Conservation (phyloP, 2,797 vertebrate genomes). For the Sebastolobus alascanus region DNA sequence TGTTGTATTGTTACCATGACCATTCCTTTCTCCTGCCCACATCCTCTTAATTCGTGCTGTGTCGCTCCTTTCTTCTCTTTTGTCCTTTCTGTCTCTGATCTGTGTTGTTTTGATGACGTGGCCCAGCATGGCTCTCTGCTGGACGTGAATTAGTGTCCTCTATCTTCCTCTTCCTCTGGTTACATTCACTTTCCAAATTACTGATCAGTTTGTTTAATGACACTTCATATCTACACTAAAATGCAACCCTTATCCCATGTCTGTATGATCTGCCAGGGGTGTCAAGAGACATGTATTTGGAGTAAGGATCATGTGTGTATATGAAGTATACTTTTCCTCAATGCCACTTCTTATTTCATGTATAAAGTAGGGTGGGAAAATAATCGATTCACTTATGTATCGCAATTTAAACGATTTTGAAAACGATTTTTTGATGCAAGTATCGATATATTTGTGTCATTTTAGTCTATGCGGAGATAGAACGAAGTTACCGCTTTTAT, state of each 20-base stretch:
- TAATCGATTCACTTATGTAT: too few relatives aligned
- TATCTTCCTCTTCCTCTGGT: conserved; percentile 1
- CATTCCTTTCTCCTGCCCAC: conserved; percentile 51
- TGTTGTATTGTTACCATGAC: conserved; percentile 73
- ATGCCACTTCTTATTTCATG: not conserved
- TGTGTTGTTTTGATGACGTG: conserved; percentile 53
- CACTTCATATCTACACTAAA: conserved; percentile 1
- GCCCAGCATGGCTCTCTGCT: conserved; percentile 38
- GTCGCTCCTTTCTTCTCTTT: conserved; percentile 63
- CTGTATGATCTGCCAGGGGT: not conserved
- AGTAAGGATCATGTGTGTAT: not conserved
- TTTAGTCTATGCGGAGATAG: too few relatives aligned
- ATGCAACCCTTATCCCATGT: not conserved
- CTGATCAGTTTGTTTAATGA: not conserved
- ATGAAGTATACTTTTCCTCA: not conserved
- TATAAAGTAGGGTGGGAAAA: too few relatives aligned
- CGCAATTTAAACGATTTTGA: too few relatives aligned
- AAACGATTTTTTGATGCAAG: too few relatives aligned
- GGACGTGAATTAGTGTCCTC: conserved; percentile 26
- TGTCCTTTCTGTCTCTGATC: conserved; percentile 69
- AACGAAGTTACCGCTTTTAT: too few relatives aligned
- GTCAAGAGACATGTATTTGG: not conserved
- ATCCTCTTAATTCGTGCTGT: conserved; percentile 64
- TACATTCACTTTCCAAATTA: conserved; percentile 11
- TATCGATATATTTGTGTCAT: too few relatives aligned